Percentiles rank a stretch among this genome's conserved stretches.
Evolutionary conservation across 2,113 vertebrate species (phyloP).

Genomic region (Syngnathus typhle): DNA sequence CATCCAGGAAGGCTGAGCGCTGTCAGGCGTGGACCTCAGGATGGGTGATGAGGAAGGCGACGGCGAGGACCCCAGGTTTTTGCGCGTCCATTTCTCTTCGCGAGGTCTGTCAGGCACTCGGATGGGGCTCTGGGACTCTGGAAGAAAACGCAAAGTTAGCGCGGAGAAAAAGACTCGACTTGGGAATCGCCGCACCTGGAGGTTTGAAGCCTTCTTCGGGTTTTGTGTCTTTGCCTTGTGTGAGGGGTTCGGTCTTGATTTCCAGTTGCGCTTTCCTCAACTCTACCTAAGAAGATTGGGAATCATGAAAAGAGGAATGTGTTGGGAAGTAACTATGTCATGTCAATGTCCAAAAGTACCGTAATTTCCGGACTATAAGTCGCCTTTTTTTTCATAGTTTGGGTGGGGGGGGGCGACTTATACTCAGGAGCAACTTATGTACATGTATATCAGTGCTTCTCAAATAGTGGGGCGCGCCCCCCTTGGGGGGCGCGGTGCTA

Average conservation of each 20-base stretch:
- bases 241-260: slow-evolving; percentile 25
- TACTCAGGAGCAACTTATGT: no score
- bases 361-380: no score
- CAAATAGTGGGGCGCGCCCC: no score
- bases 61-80: slow-evolving; percentile 35
- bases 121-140: slow-evolving; percentile 48
- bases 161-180: not conserved
- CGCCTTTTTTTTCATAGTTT: no score
- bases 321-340: no score
- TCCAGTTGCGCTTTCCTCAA: slow-evolving; percentile 37
- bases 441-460: no score
- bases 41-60: slow-evolving; percentile 39
- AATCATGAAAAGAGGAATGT: not conserved
- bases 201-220: slow-evolving; percentile 31
- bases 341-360: no score
- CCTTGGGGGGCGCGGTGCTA: no score
- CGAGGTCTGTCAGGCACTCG: slow-evolving; percentile 32
- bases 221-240: slow-evolving; percentile 24
- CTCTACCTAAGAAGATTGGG: slow-evolving; percentile 42
- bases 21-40: slow-evolving; percentile 56
- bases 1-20: slow-evolving; percentile 87
- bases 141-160: slow-evolving; percentile 10
- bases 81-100: slow-evolving; percentile 69
- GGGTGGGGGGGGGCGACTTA: no score
- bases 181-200: slow-evolving; percentile 25